Evolutionary conservation across 1,140 invertebrate species (phyloP), one percentile per base, ranked within the genome.

Genomic region (Notospermus geniculatus): DNA sequence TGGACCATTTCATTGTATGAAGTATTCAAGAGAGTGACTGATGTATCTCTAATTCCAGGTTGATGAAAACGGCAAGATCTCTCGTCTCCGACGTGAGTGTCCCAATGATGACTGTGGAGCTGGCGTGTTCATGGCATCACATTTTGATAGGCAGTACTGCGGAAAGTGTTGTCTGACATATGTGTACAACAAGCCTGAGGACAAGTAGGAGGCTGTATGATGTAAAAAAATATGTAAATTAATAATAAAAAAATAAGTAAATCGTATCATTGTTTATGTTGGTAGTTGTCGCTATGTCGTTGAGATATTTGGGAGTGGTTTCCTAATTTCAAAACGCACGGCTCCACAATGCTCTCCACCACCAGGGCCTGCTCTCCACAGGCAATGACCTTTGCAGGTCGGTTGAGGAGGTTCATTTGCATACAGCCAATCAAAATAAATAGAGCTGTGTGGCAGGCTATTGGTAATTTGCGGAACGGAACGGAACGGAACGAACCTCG

Each of bases 71-170:
- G 95, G 95, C 60, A 98, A 99, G 83, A 98, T 99, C 78, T 93
- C 93, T 75, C 88, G 97, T 63, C 84, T 98, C 62, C 87, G 97
- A 57, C 86, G 94, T 58, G 96, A 99, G 83, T 99, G 97, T 76
- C 92, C 92, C 1, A 90, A 89, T 70, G 93, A 98, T 77, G 90
- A 93, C 66, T 99, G 97, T 82, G 97, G 96, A 53, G 95, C 93
- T 68, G 96, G 97, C 67, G 93, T 98, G 41, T 99, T 99, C 85
- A 99, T 99, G 97, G 97, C 97, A 60, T 92, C 93, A 25, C 97
- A 98, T 89, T 92, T 95, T 84, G 94, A 99, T 83, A 87, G 97
- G 63, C 95, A 98, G 81, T 98, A 98, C 82, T 99, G 97, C 83
- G 97, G 97, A 67, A 97, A 97, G 82, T 99, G 97, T 82, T 90